Conservation (phyloP, 2,888 invertebrate genomes). For the Sminthurides aquaticus region DNA sequence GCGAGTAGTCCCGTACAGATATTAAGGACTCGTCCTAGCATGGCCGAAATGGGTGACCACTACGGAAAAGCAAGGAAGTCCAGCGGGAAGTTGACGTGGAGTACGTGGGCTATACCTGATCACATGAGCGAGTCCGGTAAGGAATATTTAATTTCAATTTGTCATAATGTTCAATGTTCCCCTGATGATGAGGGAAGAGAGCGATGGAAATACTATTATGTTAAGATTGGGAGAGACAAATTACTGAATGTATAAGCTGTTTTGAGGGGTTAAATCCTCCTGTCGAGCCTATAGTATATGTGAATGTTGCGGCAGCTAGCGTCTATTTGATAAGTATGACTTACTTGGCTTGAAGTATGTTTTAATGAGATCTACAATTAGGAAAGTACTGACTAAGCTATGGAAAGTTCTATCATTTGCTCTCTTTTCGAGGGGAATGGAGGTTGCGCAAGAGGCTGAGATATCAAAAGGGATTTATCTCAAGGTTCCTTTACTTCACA, state of each 20-base stretch:
- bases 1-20: neutral
- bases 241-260: too few relatives aligned
- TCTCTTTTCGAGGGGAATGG: neutral
- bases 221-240: too few relatives aligned
- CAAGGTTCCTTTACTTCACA: neutral
- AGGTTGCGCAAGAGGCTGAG: neutral
- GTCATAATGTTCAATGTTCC: too few relatives aligned
- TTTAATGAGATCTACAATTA: neutral
- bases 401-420: too few relatives aligned
- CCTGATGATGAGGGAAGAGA: too few relatives aligned
- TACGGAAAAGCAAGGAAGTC: constrained; percentile 3
- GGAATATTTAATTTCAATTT: too few relatives aligned
- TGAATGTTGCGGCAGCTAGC: too few relatives aligned
- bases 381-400: neutral
- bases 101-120: constrained; percentile 34
- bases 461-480: neutral
- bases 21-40: neutral
- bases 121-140: constrained; percentile 30
- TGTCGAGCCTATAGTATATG: too few relatives aligned
- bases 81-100: constrained; percentile 28
- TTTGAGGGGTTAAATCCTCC: too few relatives aligned
- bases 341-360: too few relatives aligned
- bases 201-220: too few relatives aligned
- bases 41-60: constrained; percentile 22
- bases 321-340: too few relatives aligned